These are phyloP conservation scores for Paramacrobiotus metropolitanus DNA, from an alignment of 1,140 invertebrate genomes.

Conservation along the genomic window DNA sequence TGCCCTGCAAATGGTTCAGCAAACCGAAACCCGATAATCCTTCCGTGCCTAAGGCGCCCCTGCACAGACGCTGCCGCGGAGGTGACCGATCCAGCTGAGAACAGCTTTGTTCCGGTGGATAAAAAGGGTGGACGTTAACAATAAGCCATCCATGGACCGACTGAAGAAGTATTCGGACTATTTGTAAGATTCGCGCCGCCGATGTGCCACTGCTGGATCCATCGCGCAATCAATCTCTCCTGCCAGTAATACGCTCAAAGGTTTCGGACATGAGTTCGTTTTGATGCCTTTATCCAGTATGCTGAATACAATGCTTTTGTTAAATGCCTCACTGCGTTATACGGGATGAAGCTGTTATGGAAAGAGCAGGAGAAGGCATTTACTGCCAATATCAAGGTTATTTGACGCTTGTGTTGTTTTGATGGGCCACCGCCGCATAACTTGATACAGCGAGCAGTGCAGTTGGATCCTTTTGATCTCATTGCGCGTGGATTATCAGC, in stretches of 20 bases:
- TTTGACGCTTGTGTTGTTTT: too few species aligned
- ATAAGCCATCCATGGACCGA: slow-evolving; percentile 31
- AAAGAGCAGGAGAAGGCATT: slow-evolving; percentile 35
- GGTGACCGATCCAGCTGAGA: slow-evolving; percentile 12
- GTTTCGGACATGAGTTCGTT: slow-evolving; percentile 36
- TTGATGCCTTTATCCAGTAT: slow-evolving; percentile 70
- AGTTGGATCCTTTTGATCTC: too few species aligned
- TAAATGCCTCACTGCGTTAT: slow-evolving; percentile 68
- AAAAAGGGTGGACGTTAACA: slow-evolving; percentile 30
- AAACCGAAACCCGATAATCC: background rate
- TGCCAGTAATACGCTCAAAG: slow-evolving; percentile 21
- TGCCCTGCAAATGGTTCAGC: slow-evolving; percentile 29
- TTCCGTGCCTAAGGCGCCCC: background rate
- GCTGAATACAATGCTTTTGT: slow-evolving; percentile 83
- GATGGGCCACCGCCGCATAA: too few species aligned
- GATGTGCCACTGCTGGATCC: slow-evolving; percentile 69
- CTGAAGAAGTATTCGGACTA: slow-evolving; percentile 57
- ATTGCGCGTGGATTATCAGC: too few species aligned
- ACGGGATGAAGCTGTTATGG: slow-evolving; percentile 61
- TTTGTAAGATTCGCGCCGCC: slow-evolving; percentile 55
- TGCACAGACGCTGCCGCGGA: background rate
- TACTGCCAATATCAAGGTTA: slow-evolving; percentile 43
- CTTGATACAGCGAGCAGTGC: too few species aligned
- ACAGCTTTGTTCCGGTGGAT: slow-evolving; percentile 22
- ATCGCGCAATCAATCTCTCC: slow-evolving; percentile 27